Percentiles rank a stretch among this genome's conserved stretches.
phyloP scores from a whole-genome alignment of 2,888 invertebrate species.

The Acrobasis consociella region DNA sequence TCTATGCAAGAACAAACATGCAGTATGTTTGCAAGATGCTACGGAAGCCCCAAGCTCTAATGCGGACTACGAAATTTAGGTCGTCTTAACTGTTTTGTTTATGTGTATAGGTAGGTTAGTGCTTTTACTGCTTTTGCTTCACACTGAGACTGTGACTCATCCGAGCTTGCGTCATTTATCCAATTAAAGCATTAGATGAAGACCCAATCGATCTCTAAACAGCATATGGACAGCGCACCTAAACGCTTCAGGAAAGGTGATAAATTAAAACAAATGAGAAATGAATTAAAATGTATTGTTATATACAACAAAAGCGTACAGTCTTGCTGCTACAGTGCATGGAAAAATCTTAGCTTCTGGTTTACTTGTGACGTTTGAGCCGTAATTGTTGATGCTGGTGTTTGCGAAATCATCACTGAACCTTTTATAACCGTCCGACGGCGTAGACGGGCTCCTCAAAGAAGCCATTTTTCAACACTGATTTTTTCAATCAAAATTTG shows the following conservation, averaged over 20 bases:
- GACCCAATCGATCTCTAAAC: constrained; percentile 48
- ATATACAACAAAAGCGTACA: constrained; percentile 73
- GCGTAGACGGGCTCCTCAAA: constrained; percentile 81
- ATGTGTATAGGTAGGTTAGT: constrained; percentile 49
- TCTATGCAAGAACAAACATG: constrained; percentile 20
- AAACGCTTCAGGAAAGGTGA: constrained; percentile 50
- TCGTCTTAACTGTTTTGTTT: constrained; percentile 48
- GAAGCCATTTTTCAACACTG: constrained; percentile 80
- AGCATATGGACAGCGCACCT: constrained; percentile 37
- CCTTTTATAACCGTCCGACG: constrained; percentile 85
- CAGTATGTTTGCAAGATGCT: constrained; percentile 11
- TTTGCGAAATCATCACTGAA: constrained; percentile 84
- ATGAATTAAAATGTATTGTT: constrained; percentile 75
- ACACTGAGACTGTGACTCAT: constrained; percentile 56
- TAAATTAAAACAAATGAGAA: constrained; percentile 73
- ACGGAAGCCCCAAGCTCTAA: constrained; percentile 26
- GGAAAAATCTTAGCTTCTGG: constrained; percentile 66
- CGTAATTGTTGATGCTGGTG: constrained; percentile 83
- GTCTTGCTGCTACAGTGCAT: constrained; percentile 75
- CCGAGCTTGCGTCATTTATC: constrained; percentile 54
- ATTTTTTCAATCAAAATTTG: constrained; percentile 38
- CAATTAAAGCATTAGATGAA: constrained; percentile 43
- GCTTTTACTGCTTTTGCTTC: constrained; percentile 36
- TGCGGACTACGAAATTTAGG: constrained; percentile 39
- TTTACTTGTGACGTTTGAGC: constrained; percentile 85